A percentile compares a stretch with the other conserved stretches of the same genome.
Conservation (phyloP, 1,140 invertebrate genomes). For the Drosophila triauraria region DNA sequence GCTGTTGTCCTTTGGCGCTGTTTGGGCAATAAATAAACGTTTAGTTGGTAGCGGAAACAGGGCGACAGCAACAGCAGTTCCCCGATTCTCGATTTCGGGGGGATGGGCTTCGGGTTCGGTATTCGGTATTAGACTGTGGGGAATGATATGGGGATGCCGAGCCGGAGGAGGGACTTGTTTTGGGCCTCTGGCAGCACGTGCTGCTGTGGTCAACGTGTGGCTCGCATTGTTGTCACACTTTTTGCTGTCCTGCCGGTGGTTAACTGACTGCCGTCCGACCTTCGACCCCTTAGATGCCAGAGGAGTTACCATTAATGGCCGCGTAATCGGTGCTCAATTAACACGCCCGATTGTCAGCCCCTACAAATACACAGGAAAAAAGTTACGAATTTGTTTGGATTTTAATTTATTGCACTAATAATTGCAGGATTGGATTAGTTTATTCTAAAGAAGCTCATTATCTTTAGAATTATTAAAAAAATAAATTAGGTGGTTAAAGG, state of each 20-base stretch:
- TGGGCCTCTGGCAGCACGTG: slow-evolving; percentile 71
- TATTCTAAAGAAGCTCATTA: too few species aligned
- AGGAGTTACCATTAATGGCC: slow-evolving; percentile 55
- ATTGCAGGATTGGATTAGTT: too few species aligned
- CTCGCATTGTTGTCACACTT: slow-evolving; percentile 71
- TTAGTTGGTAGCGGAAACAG: slow-evolving; percentile 76
- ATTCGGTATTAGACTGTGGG: slow-evolving; percentile 13
- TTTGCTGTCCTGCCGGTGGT: slow-evolving; percentile 51
- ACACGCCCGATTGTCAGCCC: slow-evolving; percentile 42
- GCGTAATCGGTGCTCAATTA: slow-evolving; percentile 75
- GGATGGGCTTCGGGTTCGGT: not conserved
- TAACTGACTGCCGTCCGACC: slow-evolving; percentile 54
- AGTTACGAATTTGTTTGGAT: not conserved
- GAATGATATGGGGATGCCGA: not conserved
- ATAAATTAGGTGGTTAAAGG: too few species aligned
- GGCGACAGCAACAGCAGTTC: slow-evolving; percentile 74
- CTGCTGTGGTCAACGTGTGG: slow-evolving; percentile 76
- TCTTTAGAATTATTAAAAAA: too few species aligned
- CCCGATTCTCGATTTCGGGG: slow-evolving; percentile 38
- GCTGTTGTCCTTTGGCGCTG: slow-evolving; percentile 75
- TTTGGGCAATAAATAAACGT: slow-evolving; percentile 80
- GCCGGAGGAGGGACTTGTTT: slow-evolving; percentile 46
- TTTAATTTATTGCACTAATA: too few species aligned
- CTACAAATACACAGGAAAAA: slow-evolving; percentile 17
- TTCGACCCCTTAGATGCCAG: slow-evolving; percentile 7